phyloP scores from a whole-genome alignment of 2,113 vertebrate species.

The Entomyzon cyanotis region DNA sequence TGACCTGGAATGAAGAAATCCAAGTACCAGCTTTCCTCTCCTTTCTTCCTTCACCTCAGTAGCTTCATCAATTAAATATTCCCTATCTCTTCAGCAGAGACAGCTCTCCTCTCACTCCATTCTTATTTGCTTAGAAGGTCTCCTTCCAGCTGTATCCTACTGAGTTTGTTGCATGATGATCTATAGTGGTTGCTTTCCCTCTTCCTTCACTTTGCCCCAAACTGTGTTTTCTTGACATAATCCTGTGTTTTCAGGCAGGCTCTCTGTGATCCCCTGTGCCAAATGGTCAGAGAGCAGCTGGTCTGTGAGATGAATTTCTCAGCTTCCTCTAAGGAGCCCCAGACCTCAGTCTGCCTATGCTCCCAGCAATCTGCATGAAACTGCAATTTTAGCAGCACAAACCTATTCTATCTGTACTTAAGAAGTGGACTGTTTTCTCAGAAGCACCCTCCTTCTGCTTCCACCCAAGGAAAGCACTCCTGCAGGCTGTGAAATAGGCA shows the following conservation, averaged over 20 bases:
- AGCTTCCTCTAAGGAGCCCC: neutral
- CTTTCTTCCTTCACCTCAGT: conserved; percentile 15
- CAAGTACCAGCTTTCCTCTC: neutral
- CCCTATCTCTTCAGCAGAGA: neutral
- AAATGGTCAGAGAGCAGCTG: neutral
- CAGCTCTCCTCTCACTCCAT: neutral
- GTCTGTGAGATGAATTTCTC: neutral
- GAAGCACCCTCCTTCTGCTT: neutral
- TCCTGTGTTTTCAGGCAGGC: rapidly evolving
- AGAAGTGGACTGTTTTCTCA: neutral
- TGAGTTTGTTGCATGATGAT: neutral
- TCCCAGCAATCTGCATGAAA: neutral
- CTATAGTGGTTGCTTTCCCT: neutral
- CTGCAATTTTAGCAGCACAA: neutral
- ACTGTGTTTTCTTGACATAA: neutral
- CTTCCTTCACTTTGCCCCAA: neutral
- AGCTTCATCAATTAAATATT: conserved; percentile 19
- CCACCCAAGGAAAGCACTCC: neutral
- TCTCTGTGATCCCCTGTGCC: neutral
- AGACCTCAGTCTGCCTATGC: neutral
- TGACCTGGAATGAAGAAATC: conserved; percentile 51
- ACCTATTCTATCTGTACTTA: neutral
- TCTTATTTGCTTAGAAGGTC: neutral
- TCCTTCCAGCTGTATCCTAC: neutral
- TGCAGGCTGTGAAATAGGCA: neutral